These are phyloP conservation scores for Odontamblyopus rebecca DNA, from an alignment of 2,797 vertebrate genomes.

Conservation along the genomic window DNA sequence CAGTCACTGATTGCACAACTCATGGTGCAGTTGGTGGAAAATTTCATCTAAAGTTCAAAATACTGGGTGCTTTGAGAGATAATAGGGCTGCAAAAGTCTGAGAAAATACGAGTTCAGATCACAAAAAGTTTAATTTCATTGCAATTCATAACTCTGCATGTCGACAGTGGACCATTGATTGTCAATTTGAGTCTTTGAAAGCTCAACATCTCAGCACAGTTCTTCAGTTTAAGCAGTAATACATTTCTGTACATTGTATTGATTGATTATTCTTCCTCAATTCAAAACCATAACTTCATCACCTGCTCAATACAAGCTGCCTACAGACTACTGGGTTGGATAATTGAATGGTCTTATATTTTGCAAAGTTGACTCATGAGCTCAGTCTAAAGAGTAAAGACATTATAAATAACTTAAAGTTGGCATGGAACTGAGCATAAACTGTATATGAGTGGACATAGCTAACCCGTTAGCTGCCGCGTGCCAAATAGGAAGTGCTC, in stretches of 20 bases:
- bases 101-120: constrained; percentile 29
- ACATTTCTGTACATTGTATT: neutral
- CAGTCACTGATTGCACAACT: constrained; percentile 20
- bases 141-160: neutral
- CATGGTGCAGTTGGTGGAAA: constrained; percentile 24
- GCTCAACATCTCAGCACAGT: neutral
- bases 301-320: too few species aligned
- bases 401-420: too few species aligned
- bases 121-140: neutral
- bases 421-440: too few species aligned
- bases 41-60: constrained; percentile 34
- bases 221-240: neutral
- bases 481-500: too few species aligned
- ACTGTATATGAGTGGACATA: too few species aligned
- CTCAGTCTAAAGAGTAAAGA: too few species aligned
- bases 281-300: too few species aligned
- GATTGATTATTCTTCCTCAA: too few species aligned
- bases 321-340: too few species aligned
- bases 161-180: neutral
- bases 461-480: too few species aligned
- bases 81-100: constrained; percentile 33
- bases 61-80: constrained; percentile 27
- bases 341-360: too few species aligned
- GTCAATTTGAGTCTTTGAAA: neutral
- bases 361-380: too few species aligned